These are phyloP conservation scores for Heliconius cydno DNA, from an alignment of 2,888 invertebrate species.

Conservation along the genomic window DNA sequence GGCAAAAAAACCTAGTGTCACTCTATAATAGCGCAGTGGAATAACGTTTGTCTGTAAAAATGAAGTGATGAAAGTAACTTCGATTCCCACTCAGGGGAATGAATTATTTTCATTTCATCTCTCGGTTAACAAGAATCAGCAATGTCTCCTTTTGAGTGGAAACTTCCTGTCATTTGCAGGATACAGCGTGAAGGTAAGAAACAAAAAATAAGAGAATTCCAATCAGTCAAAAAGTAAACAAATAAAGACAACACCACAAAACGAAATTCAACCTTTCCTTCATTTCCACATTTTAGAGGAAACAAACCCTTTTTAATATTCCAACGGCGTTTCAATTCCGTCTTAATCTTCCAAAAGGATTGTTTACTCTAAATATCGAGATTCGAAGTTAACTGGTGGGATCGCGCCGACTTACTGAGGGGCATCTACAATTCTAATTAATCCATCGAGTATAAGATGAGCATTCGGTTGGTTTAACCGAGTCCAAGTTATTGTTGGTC, in stretches of 20 bases:
- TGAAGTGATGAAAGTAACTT: background rate
- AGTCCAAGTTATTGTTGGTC: constrained; percentile 63
- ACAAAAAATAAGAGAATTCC: background rate
- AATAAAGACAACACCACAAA: background rate
- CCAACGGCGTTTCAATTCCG: constrained; percentile 67
- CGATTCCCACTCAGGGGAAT: background rate
- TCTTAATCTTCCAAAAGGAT: constrained; percentile 79
- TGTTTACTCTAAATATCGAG: constrained; percentile 80
- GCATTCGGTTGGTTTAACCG: constrained; percentile 67
- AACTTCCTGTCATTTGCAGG: background rate
- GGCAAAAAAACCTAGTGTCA: too few relatives aligned
- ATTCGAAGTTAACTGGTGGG: constrained; percentile 76
- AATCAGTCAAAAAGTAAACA: background rate
- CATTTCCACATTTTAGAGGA: constrained; percentile 31
- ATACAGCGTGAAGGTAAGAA: background rate
- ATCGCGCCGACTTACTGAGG: constrained; percentile 63
- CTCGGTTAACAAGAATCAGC: background rate
- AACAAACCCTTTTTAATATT: constrained; percentile 76
- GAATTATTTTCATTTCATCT: background rate
- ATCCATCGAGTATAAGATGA: constrained; percentile 72
- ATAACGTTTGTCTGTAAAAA: background rate
- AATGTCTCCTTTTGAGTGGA: background rate
- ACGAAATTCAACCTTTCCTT: constrained; percentile 1
- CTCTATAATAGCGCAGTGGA: too few relatives aligned
- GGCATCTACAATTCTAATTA: constrained; percentile 81